phyloP scores from a whole-genome alignment of 2,113 vertebrate species.

The Gymnocephalus cernua region DNA sequence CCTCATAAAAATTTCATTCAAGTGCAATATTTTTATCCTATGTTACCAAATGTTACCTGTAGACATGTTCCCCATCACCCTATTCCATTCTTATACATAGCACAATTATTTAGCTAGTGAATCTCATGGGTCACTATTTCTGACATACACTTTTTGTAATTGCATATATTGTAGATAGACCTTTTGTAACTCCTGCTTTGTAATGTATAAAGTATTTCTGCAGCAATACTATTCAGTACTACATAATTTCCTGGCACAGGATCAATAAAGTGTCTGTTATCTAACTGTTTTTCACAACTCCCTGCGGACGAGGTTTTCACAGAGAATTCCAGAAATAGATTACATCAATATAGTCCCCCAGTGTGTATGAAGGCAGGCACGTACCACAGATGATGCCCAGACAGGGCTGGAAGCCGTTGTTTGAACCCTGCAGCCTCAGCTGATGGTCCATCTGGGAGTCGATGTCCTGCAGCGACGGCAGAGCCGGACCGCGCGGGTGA shows the following conservation, averaged over 20 bases:
- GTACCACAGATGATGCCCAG: conserved; percentile 95
- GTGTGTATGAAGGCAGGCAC: conserved; percentile 9
- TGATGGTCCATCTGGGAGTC: conserved; percentile 97
- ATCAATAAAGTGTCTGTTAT: not conserved
- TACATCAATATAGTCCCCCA: not conserved
- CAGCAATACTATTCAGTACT: not conserved
- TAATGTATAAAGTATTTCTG: not conserved
- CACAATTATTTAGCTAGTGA: not conserved
- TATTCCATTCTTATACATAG: not conserved
- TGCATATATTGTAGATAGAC: not conserved
- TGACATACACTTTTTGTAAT: not conserved
- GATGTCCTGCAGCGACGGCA: conserved; percentile 95
- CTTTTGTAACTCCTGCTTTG: not conserved
- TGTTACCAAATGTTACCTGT: not conserved
- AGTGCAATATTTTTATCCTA: not conserved
- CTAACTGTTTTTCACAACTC: not conserved
- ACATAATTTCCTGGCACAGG: not conserved
- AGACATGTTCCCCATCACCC: not conserved
- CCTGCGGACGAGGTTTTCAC: not conserved
- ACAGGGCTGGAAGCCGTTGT: conserved; percentile 96
- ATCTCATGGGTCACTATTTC: not conserved
- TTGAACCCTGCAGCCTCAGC: conserved; percentile 93
- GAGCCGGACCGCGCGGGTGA: conserved; percentile 91
- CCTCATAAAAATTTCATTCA: not conserved
- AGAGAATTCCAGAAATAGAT: not conserved